Evolutionary conservation across 2,888 invertebrate genomes (phyloP).

Genomic region (Criorhina ranunculi): DNA sequence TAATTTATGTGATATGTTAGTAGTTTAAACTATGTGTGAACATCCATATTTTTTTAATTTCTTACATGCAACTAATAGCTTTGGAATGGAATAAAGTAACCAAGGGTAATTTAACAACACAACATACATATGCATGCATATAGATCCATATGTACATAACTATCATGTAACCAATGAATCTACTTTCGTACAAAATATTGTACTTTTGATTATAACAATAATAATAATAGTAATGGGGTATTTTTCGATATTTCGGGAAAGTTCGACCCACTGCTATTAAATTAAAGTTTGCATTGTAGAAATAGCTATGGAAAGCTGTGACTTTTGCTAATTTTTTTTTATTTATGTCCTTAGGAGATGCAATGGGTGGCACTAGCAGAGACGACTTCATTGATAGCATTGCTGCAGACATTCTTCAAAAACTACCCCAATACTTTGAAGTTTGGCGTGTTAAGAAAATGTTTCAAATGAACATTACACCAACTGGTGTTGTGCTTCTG

Average conservation of each 20-base stretch:
- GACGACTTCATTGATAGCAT: slow-evolving; percentile 94
- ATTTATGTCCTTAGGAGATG: slow-evolving; percentile 86
- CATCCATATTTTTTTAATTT: not conserved
- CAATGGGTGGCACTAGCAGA: slow-evolving; percentile 90
- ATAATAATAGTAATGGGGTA: too few relatives aligned
- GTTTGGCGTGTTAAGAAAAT: slow-evolving; percentile 92
- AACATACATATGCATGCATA: too few relatives aligned
- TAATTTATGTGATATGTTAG: too few relatives aligned
- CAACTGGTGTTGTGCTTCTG: slow-evolving; percentile 93
- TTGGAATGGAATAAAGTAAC: slow-evolving; percentile 12
- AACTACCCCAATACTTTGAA: slow-evolving; percentile 91
- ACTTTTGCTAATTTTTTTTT: slow-evolving; percentile 55
- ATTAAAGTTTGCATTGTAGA: not conserved
- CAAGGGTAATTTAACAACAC: slow-evolving; percentile 37
- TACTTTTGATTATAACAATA: too few relatives aligned
- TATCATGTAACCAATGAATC: too few relatives aligned
- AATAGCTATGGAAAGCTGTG: too few relatives aligned
- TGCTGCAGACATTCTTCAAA: slow-evolving; percentile 90
- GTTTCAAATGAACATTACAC: slow-evolving; percentile 92
- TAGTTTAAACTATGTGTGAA: not conserved
- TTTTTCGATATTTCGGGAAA: too few relatives aligned
- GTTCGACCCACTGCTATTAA: too few relatives aligned
- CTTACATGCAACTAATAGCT: slow-evolving; percentile 34
- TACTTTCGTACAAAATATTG: too few relatives aligned
- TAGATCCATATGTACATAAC: too few relatives aligned